Conservation (phyloP, 2,888 invertebrate genomes). For the Xiphydria camelus region DNA sequence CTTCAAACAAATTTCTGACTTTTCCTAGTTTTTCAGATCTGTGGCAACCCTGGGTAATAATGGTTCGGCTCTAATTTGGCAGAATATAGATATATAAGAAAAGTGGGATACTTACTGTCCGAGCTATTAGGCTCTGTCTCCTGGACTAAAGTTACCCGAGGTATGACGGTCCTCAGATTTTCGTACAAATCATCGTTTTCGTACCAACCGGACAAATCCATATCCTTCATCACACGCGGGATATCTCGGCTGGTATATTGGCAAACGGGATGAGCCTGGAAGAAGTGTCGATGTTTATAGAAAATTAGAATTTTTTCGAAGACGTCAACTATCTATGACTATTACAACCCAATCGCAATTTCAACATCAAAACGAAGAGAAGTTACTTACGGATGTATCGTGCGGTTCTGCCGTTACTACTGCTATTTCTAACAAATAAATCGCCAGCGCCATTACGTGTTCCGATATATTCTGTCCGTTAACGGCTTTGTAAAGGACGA, state of each 20-base stretch:
- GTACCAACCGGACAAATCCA: slow-evolving; percentile 70
- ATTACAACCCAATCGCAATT: neutral
- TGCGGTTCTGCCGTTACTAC: slow-evolving; percentile 61
- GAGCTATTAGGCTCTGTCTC: slow-evolving; percentile 64
- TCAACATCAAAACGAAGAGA: neutral
- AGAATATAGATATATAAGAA: too few species aligned
- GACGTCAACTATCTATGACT: neutral
- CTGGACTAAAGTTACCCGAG: slow-evolving; percentile 65
- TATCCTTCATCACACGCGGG: slow-evolving; percentile 59
- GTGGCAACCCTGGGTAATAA: too few species aligned
- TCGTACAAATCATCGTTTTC: slow-evolving; percentile 74
- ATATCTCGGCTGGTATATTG: slow-evolving; percentile 50
- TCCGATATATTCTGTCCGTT: slow-evolving; percentile 78
- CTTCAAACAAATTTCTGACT: too few species aligned
- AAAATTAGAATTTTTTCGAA: slow-evolving; percentile 3
- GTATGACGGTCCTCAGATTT: slow-evolving; percentile 74
- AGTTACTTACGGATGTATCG: slow-evolving; percentile 54
- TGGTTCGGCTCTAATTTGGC: too few species aligned
- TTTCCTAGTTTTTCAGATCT: too few species aligned
- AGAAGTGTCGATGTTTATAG: slow-evolving; percentile 7
- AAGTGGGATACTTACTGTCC: slow-evolving; percentile 64
- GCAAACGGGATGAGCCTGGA: slow-evolving; percentile 59
- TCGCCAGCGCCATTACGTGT: slow-evolving; percentile 82
- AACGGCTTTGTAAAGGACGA: slow-evolving; percentile 83
- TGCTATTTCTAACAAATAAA: slow-evolving; percentile 86